Percentiles rank a stretch among this genome's conserved stretches.
Conservation (phyloP, 2,113 vertebrate genomes). For the Clarias gariepinus region DNA sequence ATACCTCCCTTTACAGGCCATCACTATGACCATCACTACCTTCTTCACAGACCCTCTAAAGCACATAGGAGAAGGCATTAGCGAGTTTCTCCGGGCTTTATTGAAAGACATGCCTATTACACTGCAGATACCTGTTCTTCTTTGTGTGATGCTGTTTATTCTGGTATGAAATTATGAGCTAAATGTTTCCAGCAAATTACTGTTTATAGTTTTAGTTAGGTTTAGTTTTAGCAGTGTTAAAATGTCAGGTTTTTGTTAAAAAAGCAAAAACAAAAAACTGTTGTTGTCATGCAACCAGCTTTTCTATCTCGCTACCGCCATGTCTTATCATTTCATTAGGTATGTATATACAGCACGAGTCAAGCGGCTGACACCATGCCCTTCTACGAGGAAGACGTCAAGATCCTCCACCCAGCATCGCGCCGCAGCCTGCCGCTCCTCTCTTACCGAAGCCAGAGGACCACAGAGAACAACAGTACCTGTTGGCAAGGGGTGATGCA, state of each 20-base stretch:
- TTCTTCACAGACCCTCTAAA: conserved; percentile 91
- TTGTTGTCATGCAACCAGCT: no score
- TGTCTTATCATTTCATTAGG: conserved; percentile 50
- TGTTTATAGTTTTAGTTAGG: not conserved
- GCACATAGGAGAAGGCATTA: conserved; percentile 84
- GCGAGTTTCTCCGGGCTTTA: conserved; percentile 85
- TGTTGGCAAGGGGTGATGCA: conserved; percentile 50
- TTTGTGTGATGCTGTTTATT: conserved; percentile 73
- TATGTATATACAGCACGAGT: conserved; percentile 61
- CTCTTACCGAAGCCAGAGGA: not conserved
- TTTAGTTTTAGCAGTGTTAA: no score
- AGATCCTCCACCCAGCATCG: conserved; percentile 56
- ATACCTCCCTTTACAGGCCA: conserved; percentile 63
- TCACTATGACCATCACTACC: conserved; percentile 86
- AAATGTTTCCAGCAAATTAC: not conserved
- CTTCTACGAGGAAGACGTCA: conserved; percentile 48
- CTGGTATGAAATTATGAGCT: conserved; percentile 66
- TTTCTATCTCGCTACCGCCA: no score
- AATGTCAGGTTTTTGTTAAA: no score
- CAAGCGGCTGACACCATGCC: conserved; percentile 65
- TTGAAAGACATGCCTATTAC: conserved; percentile 90
- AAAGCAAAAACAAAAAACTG: no score
- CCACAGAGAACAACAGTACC: not conserved
- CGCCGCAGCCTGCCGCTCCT: not conserved
- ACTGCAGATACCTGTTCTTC: conserved; percentile 83